These are phyloP conservation scores for Muricea muricata DNA, from an alignment of 92 coral and sea anemone genomes.

Conservation along the genomic window DNA sequence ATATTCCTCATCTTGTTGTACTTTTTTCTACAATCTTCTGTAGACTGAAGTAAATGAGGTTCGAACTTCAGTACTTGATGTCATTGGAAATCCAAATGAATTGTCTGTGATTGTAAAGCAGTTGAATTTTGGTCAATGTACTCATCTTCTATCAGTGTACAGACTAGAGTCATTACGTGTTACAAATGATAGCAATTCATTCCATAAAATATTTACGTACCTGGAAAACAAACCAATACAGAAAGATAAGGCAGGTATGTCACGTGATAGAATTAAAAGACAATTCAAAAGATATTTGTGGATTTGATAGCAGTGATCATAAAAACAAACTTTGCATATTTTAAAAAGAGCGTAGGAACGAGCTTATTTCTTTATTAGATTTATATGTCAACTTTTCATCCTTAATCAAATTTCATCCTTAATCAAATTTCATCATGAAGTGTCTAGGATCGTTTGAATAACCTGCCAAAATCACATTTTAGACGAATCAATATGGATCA, in stretches of 20 bases:
- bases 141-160: slow-evolving; percentile 92
- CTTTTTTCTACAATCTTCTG: not conserved
- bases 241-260: slow-evolving; percentile 96
- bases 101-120: slow-evolving; percentile 81
- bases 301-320: too few species aligned
- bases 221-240: slow-evolving; percentile 94
- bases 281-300: too few species aligned
- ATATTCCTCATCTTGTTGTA: too few species aligned
- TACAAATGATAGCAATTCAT: slow-evolving; percentile 84
- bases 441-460: too few species aligned
- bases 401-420: too few species aligned
- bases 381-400: too few species aligned
- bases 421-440: too few species aligned
- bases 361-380: too few species aligned
- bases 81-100: slow-evolving; percentile 81
- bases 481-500: too few species aligned
- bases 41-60: slow-evolving; percentile 91
- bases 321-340: too few species aligned
- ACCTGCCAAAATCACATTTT: too few species aligned
- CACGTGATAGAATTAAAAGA: not conserved
- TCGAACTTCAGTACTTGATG: slow-evolving; percentile 78
- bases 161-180: slow-evolving; percentile 91
- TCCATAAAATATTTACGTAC: slow-evolving; percentile 90
- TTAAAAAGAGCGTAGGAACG: too few species aligned
- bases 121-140: slow-evolving; percentile 95